Percentiles rank a stretch among this genome's conserved stretches.
Conservation (phyloP, 2,113 vertebrate species). For the Megaceryle torquata region DNA sequence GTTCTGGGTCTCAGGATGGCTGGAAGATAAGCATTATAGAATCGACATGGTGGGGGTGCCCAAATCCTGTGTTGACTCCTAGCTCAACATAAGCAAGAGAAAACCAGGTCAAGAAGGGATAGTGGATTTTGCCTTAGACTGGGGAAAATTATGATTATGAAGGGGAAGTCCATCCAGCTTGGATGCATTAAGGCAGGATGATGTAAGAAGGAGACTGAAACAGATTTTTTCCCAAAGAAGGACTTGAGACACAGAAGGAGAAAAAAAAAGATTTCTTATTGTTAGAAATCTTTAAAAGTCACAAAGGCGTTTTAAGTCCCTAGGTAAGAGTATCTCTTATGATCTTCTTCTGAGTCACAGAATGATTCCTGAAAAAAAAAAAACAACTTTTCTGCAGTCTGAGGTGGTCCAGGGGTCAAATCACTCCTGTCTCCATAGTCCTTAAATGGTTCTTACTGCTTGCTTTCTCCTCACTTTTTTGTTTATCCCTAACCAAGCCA, state of each 20-base stretch:
- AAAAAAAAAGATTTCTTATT: not conserved
- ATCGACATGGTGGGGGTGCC: fast-evolving
- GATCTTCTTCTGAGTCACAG: not conserved
- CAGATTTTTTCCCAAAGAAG: constrained; percentile 60
- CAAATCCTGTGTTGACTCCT: not conserved
- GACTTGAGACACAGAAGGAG: not conserved
- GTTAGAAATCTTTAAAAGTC: constrained; percentile 6
- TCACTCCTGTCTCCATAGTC: not conserved
- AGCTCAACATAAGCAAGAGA: not conserved
- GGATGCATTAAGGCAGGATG: constrained; percentile 40
- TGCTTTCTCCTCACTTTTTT: constrained; percentile 16
- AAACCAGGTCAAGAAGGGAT: not conserved
- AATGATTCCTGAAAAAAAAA: not conserved
- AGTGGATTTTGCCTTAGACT: not conserved
- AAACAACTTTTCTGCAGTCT: not conserved
- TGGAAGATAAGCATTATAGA: not conserved
- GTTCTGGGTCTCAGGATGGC: not conserved
- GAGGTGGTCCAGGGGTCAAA: constrained; percentile 41
- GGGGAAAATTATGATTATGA: not conserved
- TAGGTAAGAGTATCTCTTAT: not conserved
- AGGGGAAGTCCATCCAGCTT: constrained; percentile 44
- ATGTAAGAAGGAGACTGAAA: constrained; percentile 43
- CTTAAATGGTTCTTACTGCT: constrained; percentile 51
- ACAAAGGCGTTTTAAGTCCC: not conserved
- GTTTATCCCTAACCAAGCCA: constrained; percentile 27